phyloP scores from a whole-genome alignment of 2,797 vertebrate genomes.

The Somateria mollissima region DNA sequence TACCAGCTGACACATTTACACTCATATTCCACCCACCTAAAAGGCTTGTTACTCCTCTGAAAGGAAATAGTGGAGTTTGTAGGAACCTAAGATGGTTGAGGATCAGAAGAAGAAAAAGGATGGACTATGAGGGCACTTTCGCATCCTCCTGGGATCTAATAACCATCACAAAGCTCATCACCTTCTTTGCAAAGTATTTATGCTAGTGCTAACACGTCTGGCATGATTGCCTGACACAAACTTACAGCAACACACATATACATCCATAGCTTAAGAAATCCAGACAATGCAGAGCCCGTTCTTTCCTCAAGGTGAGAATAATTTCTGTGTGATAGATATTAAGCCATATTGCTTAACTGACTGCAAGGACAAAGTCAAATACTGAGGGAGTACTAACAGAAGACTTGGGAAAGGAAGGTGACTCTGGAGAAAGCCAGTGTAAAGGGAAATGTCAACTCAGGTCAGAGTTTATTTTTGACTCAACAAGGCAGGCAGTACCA shows the following conservation, averaged over 20 bases:
- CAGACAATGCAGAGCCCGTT: background rate
- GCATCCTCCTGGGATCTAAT: background rate
- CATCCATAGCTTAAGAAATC: background rate
- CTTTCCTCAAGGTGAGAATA: background rate
- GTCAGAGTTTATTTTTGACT: background rate
- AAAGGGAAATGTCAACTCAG: background rate
- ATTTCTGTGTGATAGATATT: rapidly evolving
- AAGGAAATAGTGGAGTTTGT: background rate
- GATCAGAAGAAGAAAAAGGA: background rate
- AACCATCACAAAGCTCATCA: background rate
- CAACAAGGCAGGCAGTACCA: background rate
- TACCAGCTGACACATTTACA: background rate
- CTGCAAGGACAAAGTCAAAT: background rate
- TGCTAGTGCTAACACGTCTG: background rate
- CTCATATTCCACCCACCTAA: background rate
- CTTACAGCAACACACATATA: background rate
- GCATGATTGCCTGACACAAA: background rate
- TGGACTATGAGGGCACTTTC: background rate
- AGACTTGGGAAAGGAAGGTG: background rate
- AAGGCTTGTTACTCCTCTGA: background rate
- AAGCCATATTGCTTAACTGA: background rate
- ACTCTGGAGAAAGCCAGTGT: background rate
- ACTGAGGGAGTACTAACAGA: background rate
- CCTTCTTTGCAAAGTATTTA: background rate
- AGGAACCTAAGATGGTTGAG: background rate